Evolutionary conservation across 2,797 vertebrate species (phyloP), one percentile per base, ranked within the genome.

Genomic region (Schizopygopsis pylzovi): DNA sequence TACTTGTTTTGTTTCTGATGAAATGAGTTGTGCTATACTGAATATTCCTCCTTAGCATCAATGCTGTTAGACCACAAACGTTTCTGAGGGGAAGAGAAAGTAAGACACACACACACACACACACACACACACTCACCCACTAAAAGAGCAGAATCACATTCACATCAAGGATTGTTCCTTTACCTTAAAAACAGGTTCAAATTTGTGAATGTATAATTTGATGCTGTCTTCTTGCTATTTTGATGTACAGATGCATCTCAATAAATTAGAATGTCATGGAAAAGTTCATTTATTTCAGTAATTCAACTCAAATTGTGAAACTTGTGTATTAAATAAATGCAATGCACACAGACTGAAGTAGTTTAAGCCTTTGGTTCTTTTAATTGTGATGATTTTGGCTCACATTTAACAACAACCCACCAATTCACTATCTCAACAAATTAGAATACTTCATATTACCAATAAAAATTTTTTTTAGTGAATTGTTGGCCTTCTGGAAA

Each of bases 81-180:
- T 89, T 90, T 87, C 85, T 88, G 87, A 87, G 80, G 52, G 86
- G 88, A 90, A 90, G 86, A 81, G 89, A 89, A 89, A 90, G 88
- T 84, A 79, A 71, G 37, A 59, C 15, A 39, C 65, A 81, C 81
- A 73, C 56, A 72, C 52, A 63, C 59, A 68, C 10, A 68, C 33
- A 68, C 33, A 72, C 52, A 63, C 59, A 68, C 59, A 68, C 11
- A 68, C 22, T 54, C 33, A 76, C 45, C 11, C 33, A 79, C 15
- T 6, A 20, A 28, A 79, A 47, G 41, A 79, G 39, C 13, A 0
- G 13, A 75, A 83, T 65, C 43, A 37, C 59, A 83, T 83, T 76
- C 59, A 72, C 10, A 20, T 59, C 16, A 83, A 52, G 43, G 63
- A 6, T 18, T 49, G 8, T 20, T 83, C 4, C 25, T 75, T 68